Conservation (phyloP, 1,140 invertebrate species). For the Pogonognathellus flavescens region DNA sequence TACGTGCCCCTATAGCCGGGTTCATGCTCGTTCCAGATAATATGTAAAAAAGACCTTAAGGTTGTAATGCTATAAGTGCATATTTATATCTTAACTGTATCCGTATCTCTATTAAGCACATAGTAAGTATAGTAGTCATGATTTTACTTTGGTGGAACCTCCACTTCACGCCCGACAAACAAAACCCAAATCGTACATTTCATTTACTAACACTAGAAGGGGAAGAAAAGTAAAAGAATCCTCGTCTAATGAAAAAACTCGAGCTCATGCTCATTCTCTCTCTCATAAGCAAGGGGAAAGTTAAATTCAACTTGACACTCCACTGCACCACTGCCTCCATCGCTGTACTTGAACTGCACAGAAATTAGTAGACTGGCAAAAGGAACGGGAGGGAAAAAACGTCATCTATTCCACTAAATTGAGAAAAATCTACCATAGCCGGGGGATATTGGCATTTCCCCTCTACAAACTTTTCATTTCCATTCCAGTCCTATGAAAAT, state of each 20-base stretch:
- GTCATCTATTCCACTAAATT: conserved; percentile 28
- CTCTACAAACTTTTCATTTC: background rate
- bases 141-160: background rate
- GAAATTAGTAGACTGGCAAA: conserved; percentile 44
- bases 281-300: conserved; percentile 26
- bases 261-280: conserved; percentile 10
- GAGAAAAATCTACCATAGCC: conserved; percentile 9
- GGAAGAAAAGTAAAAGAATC: conserved; percentile 39
- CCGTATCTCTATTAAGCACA: too few species aligned
- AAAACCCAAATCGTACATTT: conserved; percentile 39
- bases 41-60: too few species aligned
- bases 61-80: too few species aligned
- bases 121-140: background rate
- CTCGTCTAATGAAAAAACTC: conserved; percentile 40
- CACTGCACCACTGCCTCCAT: background rate
- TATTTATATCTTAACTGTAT: too few species aligned
- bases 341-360: background rate
- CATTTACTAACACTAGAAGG: conserved; percentile 26
- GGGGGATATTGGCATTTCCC: conserved; percentile 9
- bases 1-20: too few species aligned
- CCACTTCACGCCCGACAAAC: conserved; percentile 34
- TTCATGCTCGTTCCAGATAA: too few species aligned
- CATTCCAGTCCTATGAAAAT: too few species aligned
- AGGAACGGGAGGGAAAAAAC: conserved; percentile 23
- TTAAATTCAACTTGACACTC: conserved; percentile 27